Evolutionary conservation across 2,888 invertebrate species (phyloP).

Genomic region (Elegia similella): DNA sequence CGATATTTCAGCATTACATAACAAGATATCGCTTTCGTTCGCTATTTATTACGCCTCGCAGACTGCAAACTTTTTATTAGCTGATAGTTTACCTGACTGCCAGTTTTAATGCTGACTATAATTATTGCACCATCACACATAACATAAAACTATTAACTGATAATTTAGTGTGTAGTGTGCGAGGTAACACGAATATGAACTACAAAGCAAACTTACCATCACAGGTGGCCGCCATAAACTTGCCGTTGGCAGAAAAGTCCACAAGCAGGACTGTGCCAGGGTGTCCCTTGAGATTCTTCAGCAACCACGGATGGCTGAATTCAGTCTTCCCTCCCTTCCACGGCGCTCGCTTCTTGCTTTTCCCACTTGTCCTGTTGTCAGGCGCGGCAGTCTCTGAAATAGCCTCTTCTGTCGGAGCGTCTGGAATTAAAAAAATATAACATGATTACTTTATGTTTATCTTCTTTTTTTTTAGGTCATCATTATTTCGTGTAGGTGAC

Average conservation of each 20-base stretch:
- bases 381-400: constrained; percentile 49
- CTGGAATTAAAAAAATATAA: constrained; percentile 38
- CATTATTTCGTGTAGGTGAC: no score
- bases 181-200: constrained; percentile 1
- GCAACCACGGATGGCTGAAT: constrained; percentile 89
- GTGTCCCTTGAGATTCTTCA: constrained; percentile 91
- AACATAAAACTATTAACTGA: no score
- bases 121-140: no score
- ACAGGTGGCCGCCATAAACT: constrained; percentile 91
- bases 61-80: no score
- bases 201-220: constrained; percentile 85
- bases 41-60: constrained; percentile 2
- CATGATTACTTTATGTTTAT: no score
- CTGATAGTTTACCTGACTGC: no score
- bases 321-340: constrained; percentile 73
- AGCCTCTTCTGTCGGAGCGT: constrained; percentile 53
- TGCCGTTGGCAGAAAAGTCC: constrained; percentile 92
- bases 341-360: constrained; percentile 76
- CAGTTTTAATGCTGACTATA: no score
- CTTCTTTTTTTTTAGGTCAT: no score
- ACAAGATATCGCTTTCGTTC: not conserved
- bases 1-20: not conserved
- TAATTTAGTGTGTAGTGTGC: not conserved
- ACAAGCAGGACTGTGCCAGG: constrained; percentile 87
- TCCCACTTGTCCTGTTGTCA: constrained; percentile 58